Conservation (phyloP, 2,113 vertebrate species). For the Taurulus bubalis region DNA sequence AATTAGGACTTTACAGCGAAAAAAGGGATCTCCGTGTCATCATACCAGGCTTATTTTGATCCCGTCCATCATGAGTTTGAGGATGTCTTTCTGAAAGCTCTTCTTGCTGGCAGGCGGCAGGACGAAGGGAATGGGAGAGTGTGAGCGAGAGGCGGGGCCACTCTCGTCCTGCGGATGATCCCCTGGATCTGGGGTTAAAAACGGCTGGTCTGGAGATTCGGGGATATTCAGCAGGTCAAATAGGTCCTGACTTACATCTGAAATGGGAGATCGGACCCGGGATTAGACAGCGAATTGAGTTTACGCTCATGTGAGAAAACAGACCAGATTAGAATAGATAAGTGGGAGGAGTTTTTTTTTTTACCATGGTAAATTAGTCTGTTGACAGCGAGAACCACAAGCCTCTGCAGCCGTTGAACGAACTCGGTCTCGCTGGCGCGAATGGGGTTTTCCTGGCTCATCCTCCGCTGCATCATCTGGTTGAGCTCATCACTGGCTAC, state of each 20-base stretch:
- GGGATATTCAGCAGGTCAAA: constrained; percentile 90
- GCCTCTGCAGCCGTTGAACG: constrained; percentile 92
- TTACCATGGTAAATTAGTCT: constrained; percentile 93
- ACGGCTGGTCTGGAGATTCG: constrained; percentile 85
- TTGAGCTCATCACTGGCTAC: constrained; percentile 94
- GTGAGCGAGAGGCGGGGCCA: constrained; percentile 77
- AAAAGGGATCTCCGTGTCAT: background rate
- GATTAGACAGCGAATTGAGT: constrained; percentile 3
- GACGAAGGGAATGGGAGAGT: constrained; percentile 79
- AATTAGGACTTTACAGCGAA: background rate
- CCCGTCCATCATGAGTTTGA: constrained; percentile 92
- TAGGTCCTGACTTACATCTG: constrained; percentile 89
- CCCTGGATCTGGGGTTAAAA: constrained; percentile 76
- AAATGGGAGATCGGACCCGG: constrained; percentile 21
- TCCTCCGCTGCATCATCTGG: constrained; percentile 93
- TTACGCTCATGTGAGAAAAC: background rate
- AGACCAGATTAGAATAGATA: background rate
- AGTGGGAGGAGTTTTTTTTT: background rate
- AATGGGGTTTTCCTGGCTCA: constrained; percentile 95
- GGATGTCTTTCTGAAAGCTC: constrained; percentile 92
- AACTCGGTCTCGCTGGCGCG: constrained; percentile 92
- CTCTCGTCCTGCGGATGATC: constrained; percentile 85
- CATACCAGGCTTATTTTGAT: constrained; percentile 89
- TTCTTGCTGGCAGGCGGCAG: constrained; percentile 84
- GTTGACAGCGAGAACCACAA: constrained; percentile 92